These are phyloP conservation scores for Drosophila nigricruria DNA, from an alignment of 2,888 invertebrate species.

Conservation along the genomic window DNA sequence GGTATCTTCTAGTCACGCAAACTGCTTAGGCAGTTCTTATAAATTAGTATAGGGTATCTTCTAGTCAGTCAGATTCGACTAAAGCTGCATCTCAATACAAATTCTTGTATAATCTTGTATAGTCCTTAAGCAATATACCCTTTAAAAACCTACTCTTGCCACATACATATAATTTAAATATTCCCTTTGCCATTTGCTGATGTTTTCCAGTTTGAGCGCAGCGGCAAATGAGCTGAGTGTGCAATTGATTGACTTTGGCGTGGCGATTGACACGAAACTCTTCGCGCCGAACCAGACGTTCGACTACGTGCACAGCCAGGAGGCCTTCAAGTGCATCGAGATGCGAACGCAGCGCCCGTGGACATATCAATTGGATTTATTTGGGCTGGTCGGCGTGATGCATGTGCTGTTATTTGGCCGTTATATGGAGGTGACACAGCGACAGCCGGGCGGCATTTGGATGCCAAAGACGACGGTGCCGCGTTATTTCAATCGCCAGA, in stretches of 20 bases:
- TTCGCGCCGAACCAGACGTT: conserved; percentile 93
- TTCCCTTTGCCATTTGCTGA: neutral
- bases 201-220: conserved; percentile 85
- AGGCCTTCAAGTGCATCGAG: conserved; percentile 93
- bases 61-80: neutral
- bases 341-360: conserved; percentile 96
- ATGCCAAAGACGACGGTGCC: conserved; percentile 82
- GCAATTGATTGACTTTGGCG: conserved; percentile 97
- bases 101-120: no score
- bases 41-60: neutral
- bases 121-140: neutral
- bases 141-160: neutral
- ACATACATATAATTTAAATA: neutral
- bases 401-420: conserved; percentile 94
- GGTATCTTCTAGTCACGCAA: neutral
- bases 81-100: no score
- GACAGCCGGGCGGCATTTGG: conserved; percentile 77
- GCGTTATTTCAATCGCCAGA: conserved; percentile 88
- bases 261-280: conserved; percentile 95
- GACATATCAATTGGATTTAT: conserved; percentile 97
- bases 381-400: conserved; percentile 94
- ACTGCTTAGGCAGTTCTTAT: neutral
- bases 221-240: conserved; percentile 87
- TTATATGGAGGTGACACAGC: conserved; percentile 93
- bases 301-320: conserved; percentile 88